Evolutionary conservation across 1,140 invertebrate genomes (phyloP), one percentile per base, ranked within the genome.

Genomic region (Triops cancriformis): DNA sequence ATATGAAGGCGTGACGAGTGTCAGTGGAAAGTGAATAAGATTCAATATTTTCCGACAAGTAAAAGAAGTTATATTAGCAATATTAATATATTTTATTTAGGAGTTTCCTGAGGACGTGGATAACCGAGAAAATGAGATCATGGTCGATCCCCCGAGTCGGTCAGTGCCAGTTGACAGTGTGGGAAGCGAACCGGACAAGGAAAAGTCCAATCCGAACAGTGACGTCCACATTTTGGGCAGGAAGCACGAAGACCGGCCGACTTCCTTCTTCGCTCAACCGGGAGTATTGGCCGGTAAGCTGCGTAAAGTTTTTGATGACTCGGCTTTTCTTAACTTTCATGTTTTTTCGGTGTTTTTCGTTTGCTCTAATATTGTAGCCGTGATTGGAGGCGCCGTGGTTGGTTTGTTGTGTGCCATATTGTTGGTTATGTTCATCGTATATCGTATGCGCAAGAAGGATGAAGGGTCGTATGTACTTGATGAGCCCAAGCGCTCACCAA

Each of bases 381-480:
- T 99, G 73, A 98, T 99, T 84, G 97, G 97, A 81, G 97, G 98
- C 80, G 96, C 96, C 79, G 96, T 99, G 76, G 96, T 99, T 18
- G 96, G 97, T 72, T 86, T 99, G 45, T 88, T 99, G 26, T 98
- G 96, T 86, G 96, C 97, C 82, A 98, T 99, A 85, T 89, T 99
- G 73, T 93, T 99, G 79, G 95, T 99, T 73, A 99, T 99, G 97
- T 99, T 99, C 87, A 97, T 99, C 83, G 96, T 97, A 7, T 99
- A 99, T 86, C 91, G 98, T 83, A 98, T 99, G 96, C 90, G 97
- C 84, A 99, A 99, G 89, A 99, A 99, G 89, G 98, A 99, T 85
- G 98, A 99, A 86, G 98, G 98, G 18, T 98, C 95, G 79, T 99
- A 99, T 85, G 93, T 96, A 7, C 87, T 99, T 79, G 97, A 99